Conservation (phyloP, 2,113 vertebrate species). For the Anarrhichthys ocellatus region DNA sequence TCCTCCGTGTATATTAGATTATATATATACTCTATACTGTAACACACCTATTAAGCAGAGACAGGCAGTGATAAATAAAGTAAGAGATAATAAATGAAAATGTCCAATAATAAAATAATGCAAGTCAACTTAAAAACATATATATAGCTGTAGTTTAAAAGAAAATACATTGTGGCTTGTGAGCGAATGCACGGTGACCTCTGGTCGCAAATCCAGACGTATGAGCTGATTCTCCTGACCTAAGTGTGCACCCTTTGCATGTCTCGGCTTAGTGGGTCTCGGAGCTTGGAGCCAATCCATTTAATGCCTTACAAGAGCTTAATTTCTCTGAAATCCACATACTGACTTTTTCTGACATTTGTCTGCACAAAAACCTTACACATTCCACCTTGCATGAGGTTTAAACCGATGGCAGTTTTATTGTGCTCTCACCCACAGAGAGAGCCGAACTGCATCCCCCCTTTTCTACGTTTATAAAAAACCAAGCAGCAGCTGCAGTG, state of each 20-base stretch:
- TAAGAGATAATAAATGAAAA: background rate
- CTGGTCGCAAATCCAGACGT: background rate
- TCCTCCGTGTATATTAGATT: background rate
- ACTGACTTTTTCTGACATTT: background rate
- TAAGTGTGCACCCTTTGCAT: background rate
- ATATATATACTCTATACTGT: background rate
- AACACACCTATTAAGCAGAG: background rate
- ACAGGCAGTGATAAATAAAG: background rate
- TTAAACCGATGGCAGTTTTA: background rate
- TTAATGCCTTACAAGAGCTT: background rate
- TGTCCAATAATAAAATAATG: background rate
- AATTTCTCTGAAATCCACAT: background rate
- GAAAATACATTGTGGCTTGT: background rate
- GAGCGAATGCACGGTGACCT: background rate
- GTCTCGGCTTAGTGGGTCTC: constrained; percentile 1
- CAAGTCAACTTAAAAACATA: background rate
- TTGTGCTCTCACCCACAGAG: background rate
- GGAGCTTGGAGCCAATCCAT: background rate
- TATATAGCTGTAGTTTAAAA: background rate
- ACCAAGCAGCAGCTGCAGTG: constrained; percentile 23
- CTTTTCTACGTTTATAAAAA: background rate
- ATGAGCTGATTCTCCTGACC: background rate
- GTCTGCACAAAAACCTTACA: background rate
- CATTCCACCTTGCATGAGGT: background rate
- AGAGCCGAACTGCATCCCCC: background rate